These are phyloP conservation scores for Proales similis DNA, from an alignment of 1,140 invertebrate genomes.

Conservation along the genomic window DNA sequence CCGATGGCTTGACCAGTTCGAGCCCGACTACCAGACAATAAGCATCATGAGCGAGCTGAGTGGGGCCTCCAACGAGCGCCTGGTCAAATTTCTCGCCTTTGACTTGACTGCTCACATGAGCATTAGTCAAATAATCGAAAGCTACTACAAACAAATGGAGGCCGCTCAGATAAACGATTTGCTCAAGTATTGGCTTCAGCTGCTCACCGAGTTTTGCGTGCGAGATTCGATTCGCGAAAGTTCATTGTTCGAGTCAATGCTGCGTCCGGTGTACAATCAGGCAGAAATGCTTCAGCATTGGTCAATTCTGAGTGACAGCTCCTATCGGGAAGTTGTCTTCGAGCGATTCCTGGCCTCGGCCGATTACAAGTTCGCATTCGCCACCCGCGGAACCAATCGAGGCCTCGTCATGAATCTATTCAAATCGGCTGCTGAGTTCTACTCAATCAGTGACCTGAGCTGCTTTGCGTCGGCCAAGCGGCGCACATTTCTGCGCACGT, in stretches of 20 bases:
- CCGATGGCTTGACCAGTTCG: slow-evolving; percentile 4
- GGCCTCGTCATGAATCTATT: slow-evolving; percentile 19
- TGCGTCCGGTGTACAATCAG: slow-evolving; percentile 30
- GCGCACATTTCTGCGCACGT: background rate
- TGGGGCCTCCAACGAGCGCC: background rate
- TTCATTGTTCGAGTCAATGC: background rate
- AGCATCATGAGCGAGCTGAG: slow-evolving; percentile 23
- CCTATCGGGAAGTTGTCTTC: slow-evolving; percentile 7
- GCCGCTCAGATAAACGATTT: slow-evolving; percentile 35
- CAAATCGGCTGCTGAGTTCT: slow-evolving; percentile 35
- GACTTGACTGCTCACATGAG: slow-evolving; percentile 14
- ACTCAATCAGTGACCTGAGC: slow-evolving; percentile 20
- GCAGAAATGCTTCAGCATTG: slow-evolving; percentile 25
- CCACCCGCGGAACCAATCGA: slow-evolving; percentile 5
- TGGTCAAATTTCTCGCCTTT: slow-evolving; percentile 23
- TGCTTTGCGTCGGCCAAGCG: slow-evolving; percentile 32
- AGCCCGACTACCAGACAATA: slow-evolving; percentile 12
- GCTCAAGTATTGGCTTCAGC: slow-evolving; percentile 8
- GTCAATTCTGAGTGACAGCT: slow-evolving; percentile 31
- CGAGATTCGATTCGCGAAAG: slow-evolving; percentile 28
- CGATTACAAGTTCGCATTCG: slow-evolving; percentile 22
- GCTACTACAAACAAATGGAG: slow-evolving; percentile 25
- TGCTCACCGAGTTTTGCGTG: slow-evolving; percentile 28
- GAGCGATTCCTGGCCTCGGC: slow-evolving; percentile 17
- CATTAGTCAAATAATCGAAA: slow-evolving; percentile 15